These are phyloP conservation scores for Aramus guarauna DNA, from an alignment of 2,113 vertebrate species.

Conservation along the genomic window DNA sequence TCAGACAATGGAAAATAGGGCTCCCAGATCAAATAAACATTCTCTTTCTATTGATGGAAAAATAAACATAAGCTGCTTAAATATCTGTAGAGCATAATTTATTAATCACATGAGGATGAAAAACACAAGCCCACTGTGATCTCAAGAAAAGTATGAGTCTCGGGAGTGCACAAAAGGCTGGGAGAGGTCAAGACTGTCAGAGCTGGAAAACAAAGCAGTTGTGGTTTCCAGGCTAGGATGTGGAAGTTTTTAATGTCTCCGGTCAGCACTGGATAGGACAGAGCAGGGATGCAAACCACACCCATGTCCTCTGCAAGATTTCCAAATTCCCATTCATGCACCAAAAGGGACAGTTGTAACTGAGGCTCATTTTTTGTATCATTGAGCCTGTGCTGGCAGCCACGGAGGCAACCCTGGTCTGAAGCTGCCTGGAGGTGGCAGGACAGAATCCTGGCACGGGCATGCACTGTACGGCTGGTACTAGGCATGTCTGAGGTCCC, in stretches of 20 bases:
- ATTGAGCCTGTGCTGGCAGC: background rate
- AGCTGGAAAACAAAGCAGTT: background rate
- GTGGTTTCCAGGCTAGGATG: background rate
- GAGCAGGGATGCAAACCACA: background rate
- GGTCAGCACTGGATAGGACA: background rate
- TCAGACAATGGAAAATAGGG: slow-evolving; percentile 54
- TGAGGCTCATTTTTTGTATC: background rate
- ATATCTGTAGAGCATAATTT: slow-evolving; percentile 46
- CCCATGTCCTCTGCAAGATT: background rate
- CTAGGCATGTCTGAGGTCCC: background rate
- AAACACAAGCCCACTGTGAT: slow-evolving; percentile 7
- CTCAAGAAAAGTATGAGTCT: background rate
- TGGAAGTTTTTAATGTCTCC: background rate
- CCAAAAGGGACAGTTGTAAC: background rate
- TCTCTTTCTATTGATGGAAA: slow-evolving; percentile 41
- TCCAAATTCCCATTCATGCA: background rate
- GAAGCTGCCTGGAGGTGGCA: background rate
- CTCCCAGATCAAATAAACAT: slow-evolving; percentile 43
- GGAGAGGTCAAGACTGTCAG: slow-evolving; percentile 29
- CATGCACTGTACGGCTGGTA: fast-evolving
- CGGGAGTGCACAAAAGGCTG: background rate
- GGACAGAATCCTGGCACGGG: background rate
- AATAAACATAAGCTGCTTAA: slow-evolving; percentile 31
- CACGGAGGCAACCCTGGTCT: background rate
- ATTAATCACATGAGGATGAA: slow-evolving; percentile 47